Conservation (phyloP, 2,113 vertebrate species). For the Parotia lawesii region DNA sequence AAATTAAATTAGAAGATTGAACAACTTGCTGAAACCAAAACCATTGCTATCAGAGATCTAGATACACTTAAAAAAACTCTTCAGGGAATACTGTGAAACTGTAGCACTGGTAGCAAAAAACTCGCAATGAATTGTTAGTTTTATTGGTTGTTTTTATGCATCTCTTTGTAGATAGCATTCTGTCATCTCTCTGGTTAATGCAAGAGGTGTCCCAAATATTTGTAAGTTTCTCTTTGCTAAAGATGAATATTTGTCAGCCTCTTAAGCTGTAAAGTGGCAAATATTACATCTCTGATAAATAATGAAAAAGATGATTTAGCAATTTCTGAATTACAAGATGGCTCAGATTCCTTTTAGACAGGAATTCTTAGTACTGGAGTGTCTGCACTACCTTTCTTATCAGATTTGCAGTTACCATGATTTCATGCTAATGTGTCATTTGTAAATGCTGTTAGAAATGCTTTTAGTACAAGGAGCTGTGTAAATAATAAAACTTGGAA, state of each 20-base stretch:
- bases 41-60: neutral
- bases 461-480: neutral
- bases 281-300: neutral
- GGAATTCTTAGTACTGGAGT: neutral
- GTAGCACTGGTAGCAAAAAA: neutral
- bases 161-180: neutral
- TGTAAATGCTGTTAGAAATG: neutral
- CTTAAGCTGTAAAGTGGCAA: neutral
- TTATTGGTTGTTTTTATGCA: neutral
- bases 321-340: neutral
- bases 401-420: neutral
- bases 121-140: neutral
- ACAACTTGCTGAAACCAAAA: constrained; percentile 3
- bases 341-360: neutral
- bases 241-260: neutral
- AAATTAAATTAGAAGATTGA: constrained; percentile 2
- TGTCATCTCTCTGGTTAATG: neutral
- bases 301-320: neutral
- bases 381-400: neutral
- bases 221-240: neutral
- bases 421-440: neutral
- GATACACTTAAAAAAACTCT: neutral
- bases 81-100: neutral
- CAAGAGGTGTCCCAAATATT: neutral
- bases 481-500: neutral